These are phyloP conservation scores for Oophaga pumilio DNA, from an alignment of 2,113 vertebrate genomes.

Conservation along the genomic window DNA sequence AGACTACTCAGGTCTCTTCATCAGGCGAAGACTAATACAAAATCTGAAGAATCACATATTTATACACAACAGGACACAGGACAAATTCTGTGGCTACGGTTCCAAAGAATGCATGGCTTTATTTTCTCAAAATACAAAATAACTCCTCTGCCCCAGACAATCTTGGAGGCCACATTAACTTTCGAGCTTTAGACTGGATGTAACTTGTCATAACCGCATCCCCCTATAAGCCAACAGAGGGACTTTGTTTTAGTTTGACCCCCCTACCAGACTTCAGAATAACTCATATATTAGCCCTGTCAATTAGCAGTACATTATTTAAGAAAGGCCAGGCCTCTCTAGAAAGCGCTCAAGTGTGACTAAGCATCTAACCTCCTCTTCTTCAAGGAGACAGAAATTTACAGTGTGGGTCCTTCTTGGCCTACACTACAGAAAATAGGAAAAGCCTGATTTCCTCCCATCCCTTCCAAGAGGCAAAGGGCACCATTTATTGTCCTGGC, in stretches of 20 bases:
- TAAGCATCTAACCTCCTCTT: conserved; percentile 41
- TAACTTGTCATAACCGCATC: conserved; percentile 11
- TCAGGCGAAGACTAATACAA: too few species aligned
- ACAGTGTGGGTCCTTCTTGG: conserved; percentile 31
- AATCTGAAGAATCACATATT: too few species aligned
- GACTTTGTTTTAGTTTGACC: not conserved
- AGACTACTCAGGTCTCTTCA: too few species aligned
- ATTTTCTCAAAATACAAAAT: not conserved
- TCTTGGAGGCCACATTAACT: not conserved
- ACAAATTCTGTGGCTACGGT: accelerated
- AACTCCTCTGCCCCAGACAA: not conserved
- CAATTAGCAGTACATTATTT: conserved; percentile 55
- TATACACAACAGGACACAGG: too few species aligned
- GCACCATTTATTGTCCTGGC: not conserved
- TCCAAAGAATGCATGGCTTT: not conserved
- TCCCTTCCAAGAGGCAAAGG: conserved; percentile 29
- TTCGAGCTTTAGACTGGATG: not conserved
- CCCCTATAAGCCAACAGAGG: not conserved
- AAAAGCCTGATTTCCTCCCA: conserved; percentile 12
- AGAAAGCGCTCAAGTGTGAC: conserved; percentile 45
- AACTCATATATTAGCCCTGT: conserved; percentile 48
- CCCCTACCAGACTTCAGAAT: conserved; percentile 3
- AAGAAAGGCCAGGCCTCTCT: not conserved
- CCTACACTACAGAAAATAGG: conserved; percentile 20
- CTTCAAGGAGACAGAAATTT: conserved; percentile 53